Base-by-base conservation (phyloP, 2,888 invertebrate genomes). In the Caenorhabditis sp. region DNA sequence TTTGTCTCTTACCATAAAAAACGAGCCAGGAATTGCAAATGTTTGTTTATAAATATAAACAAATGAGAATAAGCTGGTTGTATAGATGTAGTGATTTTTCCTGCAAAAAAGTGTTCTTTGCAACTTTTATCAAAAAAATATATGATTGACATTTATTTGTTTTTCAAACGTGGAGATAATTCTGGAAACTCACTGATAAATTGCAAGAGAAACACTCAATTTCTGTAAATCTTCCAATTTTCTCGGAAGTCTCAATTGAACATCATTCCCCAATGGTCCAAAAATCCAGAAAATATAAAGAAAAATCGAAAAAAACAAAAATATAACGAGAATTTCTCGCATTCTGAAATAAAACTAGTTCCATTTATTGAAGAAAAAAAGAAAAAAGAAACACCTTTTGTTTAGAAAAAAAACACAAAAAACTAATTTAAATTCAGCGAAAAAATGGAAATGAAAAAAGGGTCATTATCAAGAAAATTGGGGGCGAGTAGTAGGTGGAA, bases 11-110 rank as follows among this genome's bases (percentile, higher is more conserved):
- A 91, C 91, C 89, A 91, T 81, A 71, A 91, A 89, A 50, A 90
- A 90, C 27, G 91, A 91, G 23, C 91, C 91, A 57, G 91, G 91
- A 69, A 91, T 91, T 50, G 90, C 90, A 88, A 91, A 91, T 10
- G 91, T 88, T 84, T 91, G 91, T 82, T 91, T 91, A 87, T 90
- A 91, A 31, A 91, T 77, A 81, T 91, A 91, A 1, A 90, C 91
- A 1, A 61, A 27, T 1, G 69, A 74, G 58, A 74, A 74, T 31
- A 74, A 66, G 1, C 55, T 10, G 0, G 69, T 2, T 6, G 69
- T 74, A 64, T 69, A 74, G 24, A 21, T 1, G 12, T 51, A 55
- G 43, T 75, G 69, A 5, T 58, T 49, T 51, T 75, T 62, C 55
- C 69, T 74, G 62, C 5, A 64, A 69, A 53, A 0, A 26, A 60